Evolutionary conservation across 30 jellyfish, hydroid and myxozoan genomes (phyloP), one percentile per base, ranked within the genome.

Genomic region (Aurelia coerulea): DNA sequence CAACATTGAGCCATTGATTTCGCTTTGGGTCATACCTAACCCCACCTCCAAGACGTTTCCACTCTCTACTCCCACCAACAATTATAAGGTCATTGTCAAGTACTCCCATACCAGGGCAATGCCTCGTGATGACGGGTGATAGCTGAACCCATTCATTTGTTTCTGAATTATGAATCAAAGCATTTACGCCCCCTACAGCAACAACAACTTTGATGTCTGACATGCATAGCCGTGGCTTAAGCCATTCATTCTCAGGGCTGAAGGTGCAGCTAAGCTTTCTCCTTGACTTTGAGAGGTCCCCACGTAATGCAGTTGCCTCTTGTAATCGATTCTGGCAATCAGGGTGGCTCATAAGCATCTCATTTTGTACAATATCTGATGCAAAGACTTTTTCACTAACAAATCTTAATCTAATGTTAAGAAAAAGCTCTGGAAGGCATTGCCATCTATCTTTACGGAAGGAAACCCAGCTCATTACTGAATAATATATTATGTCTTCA

Each of bases 31-130:
- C 90, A 77, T 67, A 95, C 15, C 84, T 76, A 10, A 65, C 90
- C 13, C 99, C 99, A 58, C 88, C 88, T 12, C 94, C 79, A 41
- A 73, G 88, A 49, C 99, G 68, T 46, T 95, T 89, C 99, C 99
- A 95, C 50, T 95, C 97, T 59, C 95, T 72, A 62, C 97, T 89
- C 15, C 99, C 99, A 39, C 99, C 99, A 71, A 95, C 95, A 13
- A 95, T 77, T 66, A 90, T 68, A 29, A 95, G 60, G 35, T 69
- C 88, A 50, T 84, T 75, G 39, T 81, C 96, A 14, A 89, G 15
- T 11, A 84, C 96, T 2, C 84, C 96, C 96, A 95, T 73, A 9
- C 99, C 99, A 9, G 97, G 99, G 76, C 97, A 89, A 69, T 95
- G 99, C 68, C 99, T 75, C 37, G 99, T 96, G 4, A 88, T 82